These are phyloP conservation scores for Tromatobia lineatoria DNA, from an alignment of 2,888 invertebrate genomes.

Conservation along the genomic window DNA sequence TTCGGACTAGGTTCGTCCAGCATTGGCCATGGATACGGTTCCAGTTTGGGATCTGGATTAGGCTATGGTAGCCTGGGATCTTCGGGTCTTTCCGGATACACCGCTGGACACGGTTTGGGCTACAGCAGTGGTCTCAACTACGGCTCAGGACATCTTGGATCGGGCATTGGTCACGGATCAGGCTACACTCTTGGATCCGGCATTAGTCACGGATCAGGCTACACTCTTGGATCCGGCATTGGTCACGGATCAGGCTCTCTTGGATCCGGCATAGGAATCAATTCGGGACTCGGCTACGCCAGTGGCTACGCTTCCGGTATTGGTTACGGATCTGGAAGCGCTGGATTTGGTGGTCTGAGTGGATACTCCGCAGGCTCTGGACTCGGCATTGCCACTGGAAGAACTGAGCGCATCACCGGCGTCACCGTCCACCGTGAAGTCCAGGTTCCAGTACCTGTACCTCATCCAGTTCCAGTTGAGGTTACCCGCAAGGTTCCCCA, in stretches of 20 bases:
- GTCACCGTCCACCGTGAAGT: constrained; percentile 75
- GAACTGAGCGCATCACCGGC: constrained; percentile 72
- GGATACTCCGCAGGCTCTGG: constrained; percentile 36
- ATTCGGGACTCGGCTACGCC: constrained; percentile 29
- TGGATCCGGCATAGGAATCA: constrained; percentile 56
- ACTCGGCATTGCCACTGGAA: constrained; percentile 43
- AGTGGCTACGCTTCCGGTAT: constrained; percentile 27
- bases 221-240: constrained; percentile 28
- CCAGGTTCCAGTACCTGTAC: constrained; percentile 72
- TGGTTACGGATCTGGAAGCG: constrained; percentile 6
- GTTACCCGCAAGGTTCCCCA: constrained; percentile 75
- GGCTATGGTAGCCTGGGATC: constrained; percentile 36
- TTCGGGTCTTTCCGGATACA: constrained; percentile 34
- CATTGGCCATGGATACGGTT: constrained; percentile 38
- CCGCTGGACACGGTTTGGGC: constrained; percentile 23
- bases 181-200: constrained; percentile 37
- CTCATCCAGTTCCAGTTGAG: constrained; percentile 77
- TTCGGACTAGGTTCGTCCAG: constrained; percentile 1
- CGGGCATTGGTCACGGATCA: constrained; percentile 10
- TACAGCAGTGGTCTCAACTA: constrained; percentile 60
- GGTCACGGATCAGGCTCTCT: constrained; percentile 58
- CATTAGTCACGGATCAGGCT: constrained; percentile 4
- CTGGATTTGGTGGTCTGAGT: constrained; percentile 44
- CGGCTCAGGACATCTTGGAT: constrained; percentile 30
- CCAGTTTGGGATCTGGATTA: constrained; percentile 34